A percentile compares a stretch with the other conserved stretches of the same genome.
Conservation (phyloP, 2,888 invertebrate genomes). For the Hipparchia semele region DNA sequence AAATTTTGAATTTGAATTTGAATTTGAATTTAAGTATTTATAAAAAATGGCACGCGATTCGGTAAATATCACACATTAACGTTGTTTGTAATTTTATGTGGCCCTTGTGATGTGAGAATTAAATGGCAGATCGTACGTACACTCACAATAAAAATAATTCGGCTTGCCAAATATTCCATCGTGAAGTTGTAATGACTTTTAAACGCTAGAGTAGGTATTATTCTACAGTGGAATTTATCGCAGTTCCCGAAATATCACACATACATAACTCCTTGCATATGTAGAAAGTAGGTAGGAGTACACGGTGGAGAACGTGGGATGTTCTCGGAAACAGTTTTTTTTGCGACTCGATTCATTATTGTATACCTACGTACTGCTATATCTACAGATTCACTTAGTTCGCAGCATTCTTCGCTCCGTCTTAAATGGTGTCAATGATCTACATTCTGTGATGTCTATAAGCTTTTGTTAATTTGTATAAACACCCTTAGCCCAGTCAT, state of each 20-base stretch:
- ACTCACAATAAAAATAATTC: constrained; percentile 10
- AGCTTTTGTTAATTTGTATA: constrained; percentile 24
- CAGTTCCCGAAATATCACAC: constrained; percentile 52
- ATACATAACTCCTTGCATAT: constrained; percentile 15
- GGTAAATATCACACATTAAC: no score
- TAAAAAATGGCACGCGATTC: no score
- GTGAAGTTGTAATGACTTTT: constrained; percentile 42
- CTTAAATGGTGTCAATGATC: constrained; percentile 43
- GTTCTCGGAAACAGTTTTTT: constrained; percentile 47
- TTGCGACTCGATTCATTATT: constrained; percentile 45
- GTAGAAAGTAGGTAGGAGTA: constrained; percentile 14
- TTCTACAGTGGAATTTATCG: constrained; percentile 43
- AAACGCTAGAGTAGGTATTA: constrained; percentile 36
- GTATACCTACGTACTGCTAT: background rate
- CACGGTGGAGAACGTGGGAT: constrained; percentile 29
- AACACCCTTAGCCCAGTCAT: no score
- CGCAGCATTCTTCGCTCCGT: constrained; percentile 40
- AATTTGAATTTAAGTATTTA: no score
- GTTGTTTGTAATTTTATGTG: no score
- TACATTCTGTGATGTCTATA: constrained; percentile 35
- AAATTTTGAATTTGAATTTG: no score
- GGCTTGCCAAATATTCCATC: constrained; percentile 41
- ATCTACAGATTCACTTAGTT: constrained; percentile 35
- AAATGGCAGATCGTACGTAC: no score
- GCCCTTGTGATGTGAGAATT: no score